These are phyloP conservation scores for Troides aeacus DNA, from an alignment of 2,888 invertebrate genomes.

Conservation along the genomic window DNA sequence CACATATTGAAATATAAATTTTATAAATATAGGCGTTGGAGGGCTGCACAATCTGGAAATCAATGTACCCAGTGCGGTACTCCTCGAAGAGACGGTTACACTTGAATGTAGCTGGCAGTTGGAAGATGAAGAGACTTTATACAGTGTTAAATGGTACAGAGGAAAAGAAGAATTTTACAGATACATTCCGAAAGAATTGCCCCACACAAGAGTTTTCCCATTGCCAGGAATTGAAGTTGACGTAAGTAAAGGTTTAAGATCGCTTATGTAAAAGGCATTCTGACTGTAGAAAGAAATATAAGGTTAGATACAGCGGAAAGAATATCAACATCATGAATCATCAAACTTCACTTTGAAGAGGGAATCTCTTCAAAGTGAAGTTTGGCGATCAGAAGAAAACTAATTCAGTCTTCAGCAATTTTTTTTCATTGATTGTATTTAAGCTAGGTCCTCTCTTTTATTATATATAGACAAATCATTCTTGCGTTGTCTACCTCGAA, in stretches of 20 bases:
- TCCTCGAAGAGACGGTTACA: constrained; percentile 86
- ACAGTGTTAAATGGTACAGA: constrained; percentile 91
- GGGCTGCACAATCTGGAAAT: constrained; percentile 85
- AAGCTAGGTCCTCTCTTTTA: too few relatives aligned
- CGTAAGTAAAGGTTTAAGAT: constrained; percentile 76
- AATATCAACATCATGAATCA: too few relatives aligned
- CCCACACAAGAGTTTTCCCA: constrained; percentile 86
- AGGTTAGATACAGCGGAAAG: too few relatives aligned
- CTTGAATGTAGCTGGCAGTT: constrained; percentile 88
- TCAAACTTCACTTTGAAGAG: too few relatives aligned
- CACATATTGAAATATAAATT: background rate
- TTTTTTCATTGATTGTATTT: too few relatives aligned
- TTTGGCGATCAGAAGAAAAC: too few relatives aligned
- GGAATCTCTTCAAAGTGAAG: too few relatives aligned
- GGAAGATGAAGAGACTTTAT: constrained; percentile 84
- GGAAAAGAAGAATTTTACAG: constrained; percentile 88
- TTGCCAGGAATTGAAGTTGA: constrained; percentile 85
- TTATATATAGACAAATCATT: too few relatives aligned
- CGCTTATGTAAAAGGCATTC: background rate
- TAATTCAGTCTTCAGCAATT: too few relatives aligned
- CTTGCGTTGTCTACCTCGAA: too few relatives aligned
- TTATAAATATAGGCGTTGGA: constrained; percentile 67
- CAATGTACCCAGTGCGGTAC: constrained; percentile 85
- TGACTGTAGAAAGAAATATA: too few relatives aligned
- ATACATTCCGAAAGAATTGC: constrained; percentile 88